Base-by-base conservation (phyloP, 2,888 invertebrate genomes). In the Phyllotreta cruciferae region DNA sequence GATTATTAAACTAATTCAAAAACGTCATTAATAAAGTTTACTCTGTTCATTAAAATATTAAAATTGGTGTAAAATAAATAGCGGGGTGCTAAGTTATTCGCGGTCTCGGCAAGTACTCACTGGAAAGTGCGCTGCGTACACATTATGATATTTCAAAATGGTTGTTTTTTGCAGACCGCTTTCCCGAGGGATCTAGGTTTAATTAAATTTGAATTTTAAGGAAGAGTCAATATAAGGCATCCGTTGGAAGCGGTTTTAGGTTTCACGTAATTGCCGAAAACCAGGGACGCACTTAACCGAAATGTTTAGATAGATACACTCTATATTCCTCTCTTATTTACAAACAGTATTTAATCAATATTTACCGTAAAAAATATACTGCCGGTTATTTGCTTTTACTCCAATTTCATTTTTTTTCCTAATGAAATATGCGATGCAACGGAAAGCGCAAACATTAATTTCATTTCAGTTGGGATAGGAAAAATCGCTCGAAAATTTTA, bases 151-250 rank as follows among this genome's bases (percentile, higher is more conserved):
- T 45, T 39, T 38, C 14, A 45, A 11, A 11, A 45, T 4, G 1
- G 56, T 7, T 13, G 45, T 36, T 56, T 58, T 58, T 58, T 50
- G 35, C 6, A 57, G 34, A 41, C 39, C 39, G 3, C 39, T 9
- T 41, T 34, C 10, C 41, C 57, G 34, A 39, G 56, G 35, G 47
- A 47, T 38, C 37, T 10, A 64, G 52, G 38, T 64, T 64, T 50
- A 64, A 60, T 64, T 64, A 55, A 60, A 60, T 56, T 60, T 56
- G 56, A 64, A 64, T 64, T 64, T 64, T 45, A 60, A 52, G 56
- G 50, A 56, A 64, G 50, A 60, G 60, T 64, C 60, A 64, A 56
- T 64, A 55, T 60, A 45, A 41, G 63, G 50, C 54, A 60, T 63
- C 55, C 57, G 41, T 54, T 44, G 45, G 39, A 39, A 52, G 39